Conservation (phyloP, 2,797 vertebrate genomes). For the Psittacula derbiana region DNA sequence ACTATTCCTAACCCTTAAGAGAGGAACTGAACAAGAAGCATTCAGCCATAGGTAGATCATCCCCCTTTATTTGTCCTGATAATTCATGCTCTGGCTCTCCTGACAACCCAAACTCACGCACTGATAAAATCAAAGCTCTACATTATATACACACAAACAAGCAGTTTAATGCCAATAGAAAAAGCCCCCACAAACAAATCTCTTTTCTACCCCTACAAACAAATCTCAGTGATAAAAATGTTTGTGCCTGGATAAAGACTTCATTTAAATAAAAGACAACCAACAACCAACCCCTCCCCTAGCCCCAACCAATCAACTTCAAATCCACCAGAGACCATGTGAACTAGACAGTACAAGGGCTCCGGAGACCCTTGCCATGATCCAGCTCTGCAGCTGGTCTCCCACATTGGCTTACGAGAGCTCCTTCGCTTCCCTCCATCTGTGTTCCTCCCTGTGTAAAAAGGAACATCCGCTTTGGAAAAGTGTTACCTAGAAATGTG, state of each 20-base stretch:
- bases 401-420: background rate
- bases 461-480: background rate
- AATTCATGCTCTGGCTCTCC: background rate
- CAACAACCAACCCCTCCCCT: background rate
- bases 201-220: background rate
- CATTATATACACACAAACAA: background rate
- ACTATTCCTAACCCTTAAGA: background rate
- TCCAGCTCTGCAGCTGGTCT: background rate
- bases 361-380: background rate
- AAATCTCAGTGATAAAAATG: background rate
- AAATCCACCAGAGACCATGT: background rate
- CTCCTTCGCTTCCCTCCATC: background rate
- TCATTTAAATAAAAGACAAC: background rate
- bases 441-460: background rate
- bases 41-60: background rate
- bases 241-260: background rate
- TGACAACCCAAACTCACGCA: background rate
- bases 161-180: background rate
- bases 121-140: background rate
- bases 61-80: background rate
- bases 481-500: background rate
- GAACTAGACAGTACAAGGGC: background rate
- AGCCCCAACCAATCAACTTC: accelerated
- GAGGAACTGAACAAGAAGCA: background rate
- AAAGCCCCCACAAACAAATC: background rate